Base-by-base conservation (phyloP, 2,888 invertebrate species). In the Tridacna gigas region DNA sequence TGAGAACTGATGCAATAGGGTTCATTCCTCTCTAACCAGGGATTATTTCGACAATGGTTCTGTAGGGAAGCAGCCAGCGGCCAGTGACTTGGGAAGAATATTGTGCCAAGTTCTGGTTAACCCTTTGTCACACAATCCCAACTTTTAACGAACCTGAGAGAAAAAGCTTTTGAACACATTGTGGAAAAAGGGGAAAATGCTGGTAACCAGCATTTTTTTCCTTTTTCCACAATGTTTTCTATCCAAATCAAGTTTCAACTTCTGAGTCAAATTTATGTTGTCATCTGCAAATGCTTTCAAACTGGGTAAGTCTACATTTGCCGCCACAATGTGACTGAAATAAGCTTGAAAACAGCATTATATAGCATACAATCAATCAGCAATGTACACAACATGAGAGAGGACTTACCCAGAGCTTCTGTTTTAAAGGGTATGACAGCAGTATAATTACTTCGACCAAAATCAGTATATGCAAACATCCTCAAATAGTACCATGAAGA, bases 401-500 rank as follows among this genome's bases (percentile, higher is more conserved):
- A 56, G 20, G 56, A 56, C 56, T 56, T 56, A 56, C 56, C 56
- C 56, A n/a, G 9, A 5, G 56, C n/a, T 56, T 18, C n/a, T 28
- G 65, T 65, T 65, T 65, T 25, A 65, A 65, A 65, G 25, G 65
- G 15, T 25, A 65, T 65, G 26, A 65, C 65, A 12, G 65, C 28
- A 15, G 65, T 65, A 65, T 65, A 65, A 11, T 28, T 28, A 26
- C 26, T 65, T 15, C 26, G 25, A 26, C 65, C 65, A 25, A 65
- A 28, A 11, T 25, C 65, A 0, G 28, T 65, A 65, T 65, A 65
- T 0, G 65, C 65, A 65, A 15, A 65, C 65, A 65, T 65, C 28
- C 65, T 65, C 13, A 65, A 28, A 65, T 65, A 28, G 28, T 65
- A 65, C 13, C 25, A 18, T 12, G 65, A 28, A 5, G 65, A 65